Base-by-base conservation (phyloP, 1,140 invertebrate genomes). In the Episyrphus balteatus region DNA sequence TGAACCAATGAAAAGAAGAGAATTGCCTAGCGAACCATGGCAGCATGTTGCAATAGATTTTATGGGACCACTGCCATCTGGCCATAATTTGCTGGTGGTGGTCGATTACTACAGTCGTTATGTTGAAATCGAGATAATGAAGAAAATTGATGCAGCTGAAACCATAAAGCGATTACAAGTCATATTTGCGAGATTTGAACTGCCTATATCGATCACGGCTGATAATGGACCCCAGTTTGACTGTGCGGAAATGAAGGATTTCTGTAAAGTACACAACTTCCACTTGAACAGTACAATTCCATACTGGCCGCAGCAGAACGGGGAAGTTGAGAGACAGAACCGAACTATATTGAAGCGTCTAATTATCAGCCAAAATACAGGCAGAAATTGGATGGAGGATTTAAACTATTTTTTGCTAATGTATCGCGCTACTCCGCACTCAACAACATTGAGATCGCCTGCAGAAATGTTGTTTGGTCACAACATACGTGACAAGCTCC, bases 301-400 rank as follows among this genome's bases (percentile, higher is more conserved):
- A 0, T 59, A 58, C 49, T 62, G 57, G 54, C 58, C 64, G 2
- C 58, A 62, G 48, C 48, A 48, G 37, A 68, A 69, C 52, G 64
- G 62, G 6, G 54, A 63, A 40, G 61, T 65, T 0, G 62, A 68
- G 49, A 48, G 61, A 15, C 56, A 62, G 45, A 68, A 66, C 43
- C 42, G 50, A 38, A 55, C 54, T 14, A 55, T 65, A 37, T 41
- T 62, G 36, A 66, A 62, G 18, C 41, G 52, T 5, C 36, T 62
- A 10, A 48, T 38, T 31, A 56, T 57, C 33, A 39, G 47, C 36
- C 45, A 55, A 34, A 13, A 19, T 7, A 19, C 46, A 33, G 46
- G 51, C 14, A 14, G 36, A 21, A 44, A 59, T 42, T 55, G 46
- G 46, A 43, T 54, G 49, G 47, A 57, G 14, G 50, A 49, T 39